A percentile compares a stretch with the other conserved stretches of the same genome.
Conservation (phyloP, 2,888 invertebrate genomes). For the Amiota communis region DNA sequence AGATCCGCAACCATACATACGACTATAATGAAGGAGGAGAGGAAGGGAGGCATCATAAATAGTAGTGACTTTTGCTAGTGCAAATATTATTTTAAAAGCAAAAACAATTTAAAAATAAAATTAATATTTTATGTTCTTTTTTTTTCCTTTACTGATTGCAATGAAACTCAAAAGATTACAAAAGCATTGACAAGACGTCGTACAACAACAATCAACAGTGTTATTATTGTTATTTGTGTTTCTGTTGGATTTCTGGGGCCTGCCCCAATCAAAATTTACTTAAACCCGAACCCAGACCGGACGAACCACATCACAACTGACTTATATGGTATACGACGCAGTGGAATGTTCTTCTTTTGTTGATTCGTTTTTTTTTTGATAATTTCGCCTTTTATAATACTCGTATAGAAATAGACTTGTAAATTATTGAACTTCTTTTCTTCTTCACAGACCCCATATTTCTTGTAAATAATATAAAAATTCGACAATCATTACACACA, state of each 20-base stretch:
- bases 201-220: neutral
- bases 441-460: too few species aligned
- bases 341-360: neutral
- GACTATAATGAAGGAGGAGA: neutral
- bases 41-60: too few species aligned
- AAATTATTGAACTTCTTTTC: too few species aligned
- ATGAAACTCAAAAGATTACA: slow-evolving; percentile 37
- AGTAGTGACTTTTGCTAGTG: slow-evolving; percentile 57
- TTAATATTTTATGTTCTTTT: slow-evolving; percentile 19
- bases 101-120: slow-evolving; percentile 60
- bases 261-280: slow-evolving; percentile 18
- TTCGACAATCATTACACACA: too few species aligned
- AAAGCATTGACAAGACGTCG: slow-evolving; percentile 25
- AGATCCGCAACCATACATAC: neutral
- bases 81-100: slow-evolving; percentile 65
- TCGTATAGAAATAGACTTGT: too few species aligned
- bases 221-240: neutral
- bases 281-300: neutral
- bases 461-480: too few species aligned
- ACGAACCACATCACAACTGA: too few species aligned
- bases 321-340: too few species aligned
- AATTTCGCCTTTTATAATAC: too few species aligned
- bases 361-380: too few species aligned
- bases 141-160: slow-evolving; percentile 52
- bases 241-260: neutral